A percentile compares a stretch with the other conserved stretches of the same genome.
These are phyloP conservation scores for Drosophila affinis DNA, from an alignment of 2,888 invertebrate genomes.

Conservation along the genomic window DNA sequence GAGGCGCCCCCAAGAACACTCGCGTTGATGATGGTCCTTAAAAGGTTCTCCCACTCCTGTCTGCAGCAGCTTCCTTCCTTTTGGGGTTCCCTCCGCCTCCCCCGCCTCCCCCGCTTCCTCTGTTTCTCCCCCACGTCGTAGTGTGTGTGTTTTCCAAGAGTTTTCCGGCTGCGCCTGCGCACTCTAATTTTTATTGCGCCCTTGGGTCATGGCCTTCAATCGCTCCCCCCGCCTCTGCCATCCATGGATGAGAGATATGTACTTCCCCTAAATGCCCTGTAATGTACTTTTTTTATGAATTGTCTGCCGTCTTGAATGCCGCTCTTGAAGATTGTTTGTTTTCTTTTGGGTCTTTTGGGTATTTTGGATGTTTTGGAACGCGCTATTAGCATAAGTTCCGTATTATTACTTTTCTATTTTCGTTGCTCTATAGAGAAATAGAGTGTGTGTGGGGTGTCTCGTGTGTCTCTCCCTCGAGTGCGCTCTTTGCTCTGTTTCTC, in stretches of 20 bases:
- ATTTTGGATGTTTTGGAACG: conserved; percentile 76
- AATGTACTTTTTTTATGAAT: conserved; percentile 74
- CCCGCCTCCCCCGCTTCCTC: background rate
- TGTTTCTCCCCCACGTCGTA: too few species aligned
- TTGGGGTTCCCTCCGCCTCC: conserved; percentile 25
- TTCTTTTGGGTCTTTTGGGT: conserved; percentile 46
- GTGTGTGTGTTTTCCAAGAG: background rate
- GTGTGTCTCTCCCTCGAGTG: conserved; percentile 32
- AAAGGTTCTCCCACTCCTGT: conserved; percentile 34
- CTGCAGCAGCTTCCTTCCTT: conserved; percentile 7
- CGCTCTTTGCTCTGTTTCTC: conserved; percentile 30
- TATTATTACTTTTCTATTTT: conserved; percentile 43
- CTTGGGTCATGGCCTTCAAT: conserved; percentile 25
- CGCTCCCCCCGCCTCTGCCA: background rate
- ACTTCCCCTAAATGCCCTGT: conserved; percentile 47
- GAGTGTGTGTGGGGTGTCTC: background rate
- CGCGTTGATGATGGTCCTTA: conserved; percentile 36
- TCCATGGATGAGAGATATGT: conserved; percentile 4
- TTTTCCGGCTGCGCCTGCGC: conserved; percentile 57
- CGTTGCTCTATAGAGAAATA: conserved; percentile 5
- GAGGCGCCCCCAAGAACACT: conserved; percentile 5
- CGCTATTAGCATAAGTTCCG: conserved; percentile 74
- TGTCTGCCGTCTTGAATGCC: conserved; percentile 46
- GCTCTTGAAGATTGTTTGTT: conserved; percentile 36
- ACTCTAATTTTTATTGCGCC: conserved; percentile 73